A percentile compares a stretch with the other conserved stretches of the same genome.
Evolutionary conservation across 2,113 vertebrate species (phyloP).

Genomic region (Prunella fulvescens): DNA sequence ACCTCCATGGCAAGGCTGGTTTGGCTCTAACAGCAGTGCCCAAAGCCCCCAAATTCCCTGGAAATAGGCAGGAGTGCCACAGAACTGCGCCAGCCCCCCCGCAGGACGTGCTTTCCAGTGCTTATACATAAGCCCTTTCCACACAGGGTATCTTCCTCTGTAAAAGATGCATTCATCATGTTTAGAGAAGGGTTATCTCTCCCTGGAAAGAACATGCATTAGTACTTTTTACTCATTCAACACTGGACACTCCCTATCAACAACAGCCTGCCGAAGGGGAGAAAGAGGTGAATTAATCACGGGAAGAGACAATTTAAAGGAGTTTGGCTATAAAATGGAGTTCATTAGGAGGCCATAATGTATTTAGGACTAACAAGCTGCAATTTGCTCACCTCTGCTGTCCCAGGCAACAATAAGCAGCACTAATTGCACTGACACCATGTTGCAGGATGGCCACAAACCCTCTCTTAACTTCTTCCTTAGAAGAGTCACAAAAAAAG

Average conservation of each 20-base stretch:
- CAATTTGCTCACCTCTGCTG: constrained; percentile 51
- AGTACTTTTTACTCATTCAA: constrained; percentile 88
- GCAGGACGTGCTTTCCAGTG: background rate
- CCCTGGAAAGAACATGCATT: constrained; percentile 79
- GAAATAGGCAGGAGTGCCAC: background rate
- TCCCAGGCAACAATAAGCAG: constrained; percentile 9
- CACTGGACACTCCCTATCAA: constrained; percentile 88
- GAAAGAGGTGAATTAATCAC: constrained; percentile 81
- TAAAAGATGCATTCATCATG: constrained; percentile 79
- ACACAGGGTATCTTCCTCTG: constrained; percentile 66
- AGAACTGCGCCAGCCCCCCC: background rate
- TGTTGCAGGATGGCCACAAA: background rate
- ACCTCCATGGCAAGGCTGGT: fast-evolving
- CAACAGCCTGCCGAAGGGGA: constrained; percentile 76
- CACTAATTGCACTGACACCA: background rate
- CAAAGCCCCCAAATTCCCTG: background rate
- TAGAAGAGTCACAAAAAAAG: background rate
- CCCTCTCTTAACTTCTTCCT: background rate
- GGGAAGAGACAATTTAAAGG: constrained; percentile 77
- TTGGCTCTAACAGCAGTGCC: background rate
- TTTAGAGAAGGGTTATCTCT: constrained; percentile 85
- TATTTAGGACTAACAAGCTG: constrained; percentile 64
- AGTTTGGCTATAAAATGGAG: constrained; percentile 75
- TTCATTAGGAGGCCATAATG: constrained; percentile 85
- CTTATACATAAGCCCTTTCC: background rate